Base-by-base conservation (phyloP, 1,140 invertebrate species). In the Atta colombica region DNA sequence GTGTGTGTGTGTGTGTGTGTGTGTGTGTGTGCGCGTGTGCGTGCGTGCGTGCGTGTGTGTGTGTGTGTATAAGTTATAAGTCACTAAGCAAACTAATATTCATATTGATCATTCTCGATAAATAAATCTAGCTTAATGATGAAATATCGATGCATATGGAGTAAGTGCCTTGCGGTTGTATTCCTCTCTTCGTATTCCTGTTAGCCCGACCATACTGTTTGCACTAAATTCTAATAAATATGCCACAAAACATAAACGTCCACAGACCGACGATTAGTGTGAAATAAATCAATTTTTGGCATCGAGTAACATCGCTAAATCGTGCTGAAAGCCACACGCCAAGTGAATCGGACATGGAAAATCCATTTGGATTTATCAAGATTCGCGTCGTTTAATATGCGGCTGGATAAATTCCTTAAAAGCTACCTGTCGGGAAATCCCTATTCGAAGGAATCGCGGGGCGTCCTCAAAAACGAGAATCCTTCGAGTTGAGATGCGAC, bases 361-460 rank as follows among this genome's bases (percentile, higher is more conserved):
- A 89, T 91, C 90, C 90, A 91, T 91, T 88, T 91, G 89, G 89
- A 91, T 91, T 91, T 91, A 91, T 88, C 85, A 91, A 91, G 89
- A 91, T 91, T 87, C 82, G 75, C 82, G 78, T 68, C 90, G 77
- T 91, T 90, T 90, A 90, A 90, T 90, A 88, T 87, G 86, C 80
- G 85, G 81, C 71, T 81, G 86, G 81, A 90, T 90, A 90, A 90
- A 90, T 90, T 89, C 77, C 88, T 90, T 90, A 88, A 90, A 90
- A 90, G 89, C 88, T 82, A 87, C 39, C 81, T 77, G 88, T 74
- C 88, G 51, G 74, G 51, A 6, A 69, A 5, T 80, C 18, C 49
- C 77, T 51, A 51, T 69, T 80, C 49, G 39, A 25, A 80, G 77
- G 77, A 80, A 53, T n/a, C 51, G 65, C 78, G 35, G 66, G 21